Evolutionary conservation across 2,113 vertebrate genomes (phyloP).

Genomic region (Bagarius yarrelli): DNA sequence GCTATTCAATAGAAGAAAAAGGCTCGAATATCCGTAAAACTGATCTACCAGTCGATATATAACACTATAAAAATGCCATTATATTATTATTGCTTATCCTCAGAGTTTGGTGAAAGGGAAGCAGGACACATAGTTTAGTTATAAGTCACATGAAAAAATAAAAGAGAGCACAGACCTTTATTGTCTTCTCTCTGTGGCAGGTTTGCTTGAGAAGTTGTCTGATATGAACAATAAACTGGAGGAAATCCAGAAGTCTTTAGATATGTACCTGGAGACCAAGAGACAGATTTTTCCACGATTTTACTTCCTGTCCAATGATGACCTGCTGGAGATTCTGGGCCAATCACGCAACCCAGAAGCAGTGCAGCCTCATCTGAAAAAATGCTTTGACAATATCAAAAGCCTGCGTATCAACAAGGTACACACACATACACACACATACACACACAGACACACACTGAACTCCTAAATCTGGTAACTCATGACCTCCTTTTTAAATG

Average conservation of each 20-base stretch:
- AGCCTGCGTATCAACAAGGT: constrained; percentile 78
- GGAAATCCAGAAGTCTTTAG: constrained; percentile 84
- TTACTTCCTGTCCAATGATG: constrained; percentile 88
- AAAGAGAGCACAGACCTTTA: neutral
- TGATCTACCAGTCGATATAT: too few relatives aligned
- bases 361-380: constrained; percentile 85
- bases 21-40: too few relatives aligned
- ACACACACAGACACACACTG: neutral
- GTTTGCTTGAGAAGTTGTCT: constrained; percentile 73
- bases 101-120: neutral
- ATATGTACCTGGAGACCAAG: constrained; percentile 86
- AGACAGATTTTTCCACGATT: constrained; percentile 86
- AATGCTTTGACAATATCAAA: constrained; percentile 88
- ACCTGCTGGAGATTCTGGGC: constrained; percentile 85
- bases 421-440: neutral
- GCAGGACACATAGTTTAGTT: neutral
- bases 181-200: constrained; percentile 56
- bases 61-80: too few relatives aligned
- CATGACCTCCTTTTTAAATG: neutral
- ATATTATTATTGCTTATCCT: neutral
- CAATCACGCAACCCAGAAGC: constrained; percentile 83
- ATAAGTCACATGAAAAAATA: neutral
- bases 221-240: constrained; percentile 78
- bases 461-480: neutral
- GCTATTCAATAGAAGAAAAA: too few relatives aligned